Percentiles rank a stretch among this genome's conserved stretches.
Evolutionary conservation across 2,888 invertebrate species (phyloP).

Genomic region (Monopis laevigella): DNA sequence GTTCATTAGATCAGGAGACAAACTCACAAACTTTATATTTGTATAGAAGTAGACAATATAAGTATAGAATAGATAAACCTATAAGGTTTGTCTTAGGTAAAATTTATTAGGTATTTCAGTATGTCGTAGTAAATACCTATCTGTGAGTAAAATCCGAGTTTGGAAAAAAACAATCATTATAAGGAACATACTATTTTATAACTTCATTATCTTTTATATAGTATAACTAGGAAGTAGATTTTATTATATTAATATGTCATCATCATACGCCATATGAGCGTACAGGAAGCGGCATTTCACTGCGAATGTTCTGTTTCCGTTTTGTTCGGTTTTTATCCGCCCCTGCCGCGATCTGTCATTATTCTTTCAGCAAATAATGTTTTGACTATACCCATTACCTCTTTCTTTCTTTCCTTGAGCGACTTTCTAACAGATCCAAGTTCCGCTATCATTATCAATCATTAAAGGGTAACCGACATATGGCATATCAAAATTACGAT

Average conservation of each 20-base stretch:
- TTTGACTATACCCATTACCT: slow-evolving; percentile 56
- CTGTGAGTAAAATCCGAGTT: too few species aligned
- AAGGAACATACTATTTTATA: too few species aligned
- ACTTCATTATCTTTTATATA: slow-evolving; percentile 20
- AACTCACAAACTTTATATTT: too few species aligned
- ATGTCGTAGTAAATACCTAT: too few species aligned
- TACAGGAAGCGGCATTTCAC: slow-evolving; percentile 46
- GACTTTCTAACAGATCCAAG: slow-evolving; percentile 26
- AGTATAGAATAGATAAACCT: too few species aligned
- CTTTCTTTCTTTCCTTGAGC: slow-evolving; percentile 20
- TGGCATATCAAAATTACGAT: slow-evolving; percentile 5
- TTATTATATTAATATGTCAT: slow-evolving; percentile 22
- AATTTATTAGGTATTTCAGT: too few species aligned
- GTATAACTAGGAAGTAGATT: slow-evolving; percentile 18
- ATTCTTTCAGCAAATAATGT: slow-evolving; percentile 62
- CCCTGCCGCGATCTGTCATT: slow-evolving; percentile 49
- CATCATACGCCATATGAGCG: slow-evolving; percentile 33
- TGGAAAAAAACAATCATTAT: too few species aligned
- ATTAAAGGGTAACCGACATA: slow-evolving; percentile 26
- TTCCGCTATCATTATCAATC: slow-evolving; percentile 45
- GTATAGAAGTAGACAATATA: too few species aligned
- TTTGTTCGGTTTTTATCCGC: slow-evolving; percentile 34
- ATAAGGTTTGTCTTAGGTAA: too few species aligned
- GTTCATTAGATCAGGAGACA: too few species aligned
- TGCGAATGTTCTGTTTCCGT: slow-evolving; percentile 53